Conservation (phyloP, 2,113 vertebrate species). For the Antigone vipio region DNA sequence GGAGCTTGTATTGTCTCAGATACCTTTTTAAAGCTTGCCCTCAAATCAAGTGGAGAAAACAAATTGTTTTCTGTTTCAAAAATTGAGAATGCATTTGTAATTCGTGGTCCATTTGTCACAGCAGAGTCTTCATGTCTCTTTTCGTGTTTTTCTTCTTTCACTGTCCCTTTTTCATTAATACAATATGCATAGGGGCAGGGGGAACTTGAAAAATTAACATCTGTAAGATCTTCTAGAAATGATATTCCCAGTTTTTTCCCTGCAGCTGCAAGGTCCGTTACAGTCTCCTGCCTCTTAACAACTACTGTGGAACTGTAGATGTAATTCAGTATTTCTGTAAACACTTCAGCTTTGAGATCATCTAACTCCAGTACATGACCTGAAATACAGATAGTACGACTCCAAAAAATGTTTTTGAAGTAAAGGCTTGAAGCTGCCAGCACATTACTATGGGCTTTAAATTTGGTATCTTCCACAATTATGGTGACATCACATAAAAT, state of each 20-base stretch:
- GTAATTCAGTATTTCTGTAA: constrained; percentile 94
- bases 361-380: constrained; percentile 92
- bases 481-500: constrained; percentile 96
- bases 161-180: constrained; percentile 72
- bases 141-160: constrained; percentile 79
- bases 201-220: constrained; percentile 72
- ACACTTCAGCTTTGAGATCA: constrained; percentile 96
- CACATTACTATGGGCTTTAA: constrained; percentile 95
- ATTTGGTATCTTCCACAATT: constrained; percentile 97
- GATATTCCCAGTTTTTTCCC: constrained; percentile 95
- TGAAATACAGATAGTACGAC: constrained; percentile 83
- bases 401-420: constrained; percentile 90
- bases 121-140: constrained; percentile 84
- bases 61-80: constrained; percentile 87
- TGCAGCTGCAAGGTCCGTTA: constrained; percentile 85
- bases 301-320: constrained; percentile 94
- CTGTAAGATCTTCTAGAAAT: constrained; percentile 88
- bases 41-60: constrained; percentile 87
- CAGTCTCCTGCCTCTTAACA: constrained; percentile 81
- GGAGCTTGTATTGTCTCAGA: constrained; percentile 74
- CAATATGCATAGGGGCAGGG: constrained; percentile 75
- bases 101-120: constrained; percentile 87
- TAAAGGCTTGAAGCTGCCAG: constrained; percentile 95
- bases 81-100: constrained; percentile 98
- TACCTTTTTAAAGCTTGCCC: constrained; percentile 80